Evolutionary conservation across 23 tunicate genomes (phyloP).

Genomic region (Trididemnum clinides): DNA sequence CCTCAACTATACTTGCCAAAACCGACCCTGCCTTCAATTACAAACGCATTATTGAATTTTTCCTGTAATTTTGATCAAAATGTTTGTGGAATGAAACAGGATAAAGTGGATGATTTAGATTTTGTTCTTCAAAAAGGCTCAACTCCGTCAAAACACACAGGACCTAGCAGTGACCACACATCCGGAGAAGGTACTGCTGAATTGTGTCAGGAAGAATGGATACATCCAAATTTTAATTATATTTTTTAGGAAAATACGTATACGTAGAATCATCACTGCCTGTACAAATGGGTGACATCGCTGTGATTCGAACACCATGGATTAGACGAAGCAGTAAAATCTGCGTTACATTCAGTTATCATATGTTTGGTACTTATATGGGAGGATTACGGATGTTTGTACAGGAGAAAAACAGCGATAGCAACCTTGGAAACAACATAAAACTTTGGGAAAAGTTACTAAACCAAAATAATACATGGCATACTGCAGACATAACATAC

Average conservation of each 20-base stretch:
- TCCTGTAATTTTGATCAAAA: background rate
- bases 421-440: background rate
- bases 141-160: background rate
- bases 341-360: constrained; percentile 68
- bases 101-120: background rate
- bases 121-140: background rate
- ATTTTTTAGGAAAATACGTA: background rate
- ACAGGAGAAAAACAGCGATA: constrained; percentile 49
- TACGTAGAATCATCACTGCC: background rate
- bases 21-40: background rate
- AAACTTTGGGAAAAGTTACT: background rate
- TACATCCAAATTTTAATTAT: background rate
- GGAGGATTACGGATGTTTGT: constrained; percentile 84
- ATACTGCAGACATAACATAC: background rate
- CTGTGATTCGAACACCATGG: background rate
- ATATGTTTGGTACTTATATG: constrained; percentile 83
- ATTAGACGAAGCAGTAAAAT: background rate
- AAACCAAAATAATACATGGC: background rate
- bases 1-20: no score
- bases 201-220: background rate
- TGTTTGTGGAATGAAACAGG: background rate
- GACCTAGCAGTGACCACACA: background rate
- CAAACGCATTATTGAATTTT: background rate
- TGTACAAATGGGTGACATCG: background rate
- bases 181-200: background rate